Conservation (phyloP, 2,888 invertebrate species). For the Cheilosia soror region DNA sequence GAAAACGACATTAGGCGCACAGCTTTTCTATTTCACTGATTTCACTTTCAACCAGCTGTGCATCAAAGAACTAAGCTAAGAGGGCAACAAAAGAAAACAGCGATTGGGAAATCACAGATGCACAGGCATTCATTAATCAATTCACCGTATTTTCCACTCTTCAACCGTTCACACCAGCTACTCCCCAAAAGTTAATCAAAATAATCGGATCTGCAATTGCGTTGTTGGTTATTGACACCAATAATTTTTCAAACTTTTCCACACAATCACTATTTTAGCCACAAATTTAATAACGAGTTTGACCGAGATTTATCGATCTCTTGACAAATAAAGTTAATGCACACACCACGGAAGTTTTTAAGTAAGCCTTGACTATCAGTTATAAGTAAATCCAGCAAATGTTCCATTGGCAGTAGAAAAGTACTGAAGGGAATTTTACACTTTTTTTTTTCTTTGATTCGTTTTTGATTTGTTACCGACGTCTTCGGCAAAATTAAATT, state of each 20-base stretch:
- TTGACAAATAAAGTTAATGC: background rate
- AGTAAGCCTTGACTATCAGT: slow-evolving; percentile 16
- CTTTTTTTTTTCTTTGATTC: slow-evolving; percentile 36
- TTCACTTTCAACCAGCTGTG: too few species aligned
- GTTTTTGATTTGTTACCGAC: slow-evolving; percentile 60
- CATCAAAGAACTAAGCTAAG: too few species aligned
- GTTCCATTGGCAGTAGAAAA: slow-evolving; percentile 49
- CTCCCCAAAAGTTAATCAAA: slow-evolving; percentile 72
- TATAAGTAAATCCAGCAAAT: slow-evolving; percentile 24
- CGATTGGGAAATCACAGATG: background rate
- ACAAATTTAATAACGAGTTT: slow-evolving; percentile 17
- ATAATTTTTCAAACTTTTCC: slow-evolving; percentile 38
- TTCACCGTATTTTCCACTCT: slow-evolving; percentile 41
- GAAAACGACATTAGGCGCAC: background rate
- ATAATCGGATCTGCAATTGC: slow-evolving; percentile 68
- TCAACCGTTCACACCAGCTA: slow-evolving; percentile 57
- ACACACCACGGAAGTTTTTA: slow-evolving; percentile 1
- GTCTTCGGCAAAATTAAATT: slow-evolving; percentile 58
- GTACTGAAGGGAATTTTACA: slow-evolving; percentile 54
- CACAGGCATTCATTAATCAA: slow-evolving; percentile 3
- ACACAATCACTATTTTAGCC: slow-evolving; percentile 36
- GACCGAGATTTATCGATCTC: background rate
- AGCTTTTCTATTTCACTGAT: slow-evolving; percentile 8
- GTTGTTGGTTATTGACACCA: slow-evolving; percentile 51
- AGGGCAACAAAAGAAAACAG: too few species aligned